Conservation (phyloP, 2,888 invertebrate species). For the Crioceris asparagi region DNA sequence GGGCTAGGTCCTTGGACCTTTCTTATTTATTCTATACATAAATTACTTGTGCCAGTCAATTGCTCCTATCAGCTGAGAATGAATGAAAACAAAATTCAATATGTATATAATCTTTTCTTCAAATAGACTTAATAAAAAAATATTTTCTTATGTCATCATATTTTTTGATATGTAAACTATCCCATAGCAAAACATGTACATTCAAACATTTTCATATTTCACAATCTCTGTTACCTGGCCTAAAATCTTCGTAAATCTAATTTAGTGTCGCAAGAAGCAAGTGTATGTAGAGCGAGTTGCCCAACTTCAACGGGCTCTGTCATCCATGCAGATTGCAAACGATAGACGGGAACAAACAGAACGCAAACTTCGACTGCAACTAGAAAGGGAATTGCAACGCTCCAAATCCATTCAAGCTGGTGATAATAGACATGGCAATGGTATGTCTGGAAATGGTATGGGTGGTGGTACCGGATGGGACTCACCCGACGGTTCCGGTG, state of each 20-base stretch:
- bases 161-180: too few species aligned
- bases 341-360: constrained; percentile 80
- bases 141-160: too few species aligned
- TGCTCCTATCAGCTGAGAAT: too few species aligned
- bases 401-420: constrained; percentile 27
- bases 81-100: too few species aligned
- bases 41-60: too few species aligned
- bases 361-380: constrained; percentile 69
- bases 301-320: constrained; percentile 71
- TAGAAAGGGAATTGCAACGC: constrained; percentile 73
- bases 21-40: too few species aligned
- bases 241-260: too few species aligned
- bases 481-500: constrained; percentile 35
- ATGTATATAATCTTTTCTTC: too few species aligned
- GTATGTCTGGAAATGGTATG: neutral
- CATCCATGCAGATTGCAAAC: constrained; percentile 70
- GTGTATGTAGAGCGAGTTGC: constrained; percentile 75
- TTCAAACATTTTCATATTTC: too few species aligned
- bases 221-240: too few species aligned
- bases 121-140: too few species aligned
- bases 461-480: constrained; percentile 19
- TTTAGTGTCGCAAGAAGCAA: constrained; percentile 74
- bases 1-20: neutral
- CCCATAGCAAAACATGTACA: too few species aligned
- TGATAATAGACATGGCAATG: neutral